Evolutionary conservation across 2,113 vertebrate genomes (phyloP), one percentile per base, ranked within the genome.

Genomic region (Labeo catla): DNA sequence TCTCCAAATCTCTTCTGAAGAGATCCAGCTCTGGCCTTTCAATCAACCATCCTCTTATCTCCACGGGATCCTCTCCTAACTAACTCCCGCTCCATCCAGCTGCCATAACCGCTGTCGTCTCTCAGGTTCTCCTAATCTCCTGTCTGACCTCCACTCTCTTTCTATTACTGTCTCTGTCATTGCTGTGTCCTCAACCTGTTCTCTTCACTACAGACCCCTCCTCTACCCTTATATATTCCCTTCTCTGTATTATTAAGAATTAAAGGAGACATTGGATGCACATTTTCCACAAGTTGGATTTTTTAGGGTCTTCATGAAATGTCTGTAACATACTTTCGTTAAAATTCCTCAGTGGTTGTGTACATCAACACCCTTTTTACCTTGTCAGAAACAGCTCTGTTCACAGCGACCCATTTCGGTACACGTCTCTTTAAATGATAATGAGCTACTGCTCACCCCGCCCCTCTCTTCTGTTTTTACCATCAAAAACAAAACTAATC

Each of bases 31-130:
- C 76, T 11, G 49, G 34, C 28, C 52, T 72, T 83, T 83, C 81
- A 59, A 73, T 85, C 65, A 73, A 45, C 39, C 83, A n/a, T 66
- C 81, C 45, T 80, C 54, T 49, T 84, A 79, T 87, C 74, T 79
- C 19, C 81, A 79, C 61, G 16, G 43, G n/a, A 70, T 39, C 23
- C 76, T 74, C 39, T 87, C 52, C 57, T 87, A 79, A 87, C 65
- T 59, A 57, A 45, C 23, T 84, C 81, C 74, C 8, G 36, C 50
- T 81, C 78, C 23, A 86, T 82, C 73, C 68, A 82, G 39, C 54
- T 63, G 68, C 68, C 45, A 39, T 70, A 79, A 79, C 76, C n/a
- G 19, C 59, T 21, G 74, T n/a, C 23, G 9, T 86, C 79, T 82
- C 79, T 82, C 43, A 50, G 28, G 65, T 8, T 85, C n/a, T 78